phyloP scores from a whole-genome alignment of 35 echinoderm and acorn worm species.

The Ophioderma brevispina region DNA sequence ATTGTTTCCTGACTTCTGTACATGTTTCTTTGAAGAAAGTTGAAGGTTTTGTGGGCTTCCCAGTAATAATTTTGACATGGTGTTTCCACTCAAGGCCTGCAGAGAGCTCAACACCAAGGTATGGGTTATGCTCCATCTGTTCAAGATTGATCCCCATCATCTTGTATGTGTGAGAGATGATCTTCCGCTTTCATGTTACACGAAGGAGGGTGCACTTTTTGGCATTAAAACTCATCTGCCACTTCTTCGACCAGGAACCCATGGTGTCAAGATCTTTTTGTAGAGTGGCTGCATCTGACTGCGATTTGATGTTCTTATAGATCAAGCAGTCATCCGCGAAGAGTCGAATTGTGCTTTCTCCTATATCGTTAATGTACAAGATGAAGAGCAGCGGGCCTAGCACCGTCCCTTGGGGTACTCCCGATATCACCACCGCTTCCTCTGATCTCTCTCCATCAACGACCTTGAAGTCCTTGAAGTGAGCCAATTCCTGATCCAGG shows the following conservation, averaged over 20 bases:
- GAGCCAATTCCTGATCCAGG: too few species aligned
- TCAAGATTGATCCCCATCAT: slow-evolving; percentile 25
- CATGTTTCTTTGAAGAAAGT: not conserved
- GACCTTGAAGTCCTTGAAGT: too few species aligned
- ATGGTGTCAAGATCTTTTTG: too few species aligned
- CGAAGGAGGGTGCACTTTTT: slow-evolving; percentile 31
- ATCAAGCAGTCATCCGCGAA: slow-evolving; percentile 45
- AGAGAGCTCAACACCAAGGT: slow-evolving; percentile 41
- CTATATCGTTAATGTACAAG: slow-evolving; percentile 59
- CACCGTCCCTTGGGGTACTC: too few species aligned
- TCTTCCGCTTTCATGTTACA: slow-evolving; percentile 29
- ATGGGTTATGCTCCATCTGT: slow-evolving; percentile 38
- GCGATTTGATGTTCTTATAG: slow-evolving; percentile 35
- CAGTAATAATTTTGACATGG: not conserved
- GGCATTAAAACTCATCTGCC: slow-evolving; percentile 43
- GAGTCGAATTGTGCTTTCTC: slow-evolving; percentile 15
- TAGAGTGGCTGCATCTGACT: not conserved
- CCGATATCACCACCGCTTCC: too few species aligned
- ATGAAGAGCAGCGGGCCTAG: too few species aligned
- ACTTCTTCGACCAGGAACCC: slow-evolving; percentile 25
- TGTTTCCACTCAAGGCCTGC: not conserved
- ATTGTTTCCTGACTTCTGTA: not conserved
- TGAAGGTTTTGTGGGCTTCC: not conserved
- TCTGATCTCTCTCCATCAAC: too few species aligned
- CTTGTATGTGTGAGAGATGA: slow-evolving; percentile 5